Evolutionary conservation across 2,888 invertebrate genomes (phyloP), one percentile per base, ranked within the genome.

Genomic region (Lathronympha strigana): DNA sequence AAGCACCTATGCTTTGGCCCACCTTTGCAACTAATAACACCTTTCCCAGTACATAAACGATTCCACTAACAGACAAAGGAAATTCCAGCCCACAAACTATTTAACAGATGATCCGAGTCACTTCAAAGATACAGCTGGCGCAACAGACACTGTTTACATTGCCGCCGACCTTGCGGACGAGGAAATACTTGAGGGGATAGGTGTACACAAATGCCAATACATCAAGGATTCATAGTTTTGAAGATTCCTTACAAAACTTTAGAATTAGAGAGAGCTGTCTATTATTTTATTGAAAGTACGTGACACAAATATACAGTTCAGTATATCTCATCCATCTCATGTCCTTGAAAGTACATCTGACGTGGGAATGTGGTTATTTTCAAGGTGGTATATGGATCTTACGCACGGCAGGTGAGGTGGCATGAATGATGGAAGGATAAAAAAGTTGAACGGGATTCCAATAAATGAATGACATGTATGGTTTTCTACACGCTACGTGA

Each of bases 91-190:
- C 63, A 51, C 51, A 51, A 57, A 23, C 45, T 54, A 54, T 28
- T 13, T 36, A 19, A 23, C 57, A 58, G 50, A 43, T 28, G 47
- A 40, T 33, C n/a, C 40, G 17, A 60, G 51, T 33, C 38, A 50
- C 63, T 36, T 64, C 63, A 64, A 64, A 64, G 58, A 57, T 40
- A 58, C 63, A 58, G 58, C 58, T 58, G 63, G 45, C n/a, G 58
- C 43, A 51, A 64, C 63, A 58, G 58, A 36, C 50, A 19, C 57
- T 64, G 51, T 64, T 64, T 64, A 58, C 58, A 43, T 55, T 55
- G 43, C 31, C 8, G 6, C 5, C 43, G 63, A 58, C 57, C 63
- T 63, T 63, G 57, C 43, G 17, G 23, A 49, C 38, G 40, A 36
- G 51, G 33, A 50, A 40, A 47, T 55, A 55, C 51, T 47, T 55